phyloP scores from a whole-genome alignment of 2,797 vertebrate species.

The Myripristis murdjan region DNA sequence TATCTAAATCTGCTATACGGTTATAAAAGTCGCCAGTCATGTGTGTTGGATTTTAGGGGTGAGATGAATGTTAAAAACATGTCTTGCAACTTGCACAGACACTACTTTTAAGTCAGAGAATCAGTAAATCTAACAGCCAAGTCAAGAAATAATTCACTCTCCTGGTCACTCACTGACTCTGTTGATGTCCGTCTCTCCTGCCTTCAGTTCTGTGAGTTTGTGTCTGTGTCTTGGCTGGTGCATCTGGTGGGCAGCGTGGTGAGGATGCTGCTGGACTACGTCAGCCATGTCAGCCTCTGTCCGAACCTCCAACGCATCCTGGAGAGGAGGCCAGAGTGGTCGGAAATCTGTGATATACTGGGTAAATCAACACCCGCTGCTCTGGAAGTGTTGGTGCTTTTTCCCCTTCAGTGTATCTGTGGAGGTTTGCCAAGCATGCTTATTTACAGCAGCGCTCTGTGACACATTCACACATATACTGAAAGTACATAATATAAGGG shows the following conservation, averaged over 20 bases:
- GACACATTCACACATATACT: too few relatives aligned
- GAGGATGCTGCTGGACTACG: slow-evolving; percentile 89
- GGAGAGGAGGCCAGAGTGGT: slow-evolving; percentile 88
- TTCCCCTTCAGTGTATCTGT: background rate
- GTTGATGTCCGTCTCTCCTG: background rate
- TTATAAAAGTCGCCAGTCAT: background rate
- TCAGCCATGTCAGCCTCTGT: slow-evolving; percentile 87
- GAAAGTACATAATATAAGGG: too few relatives aligned
- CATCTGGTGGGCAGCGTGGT: slow-evolving; percentile 86
- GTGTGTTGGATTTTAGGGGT: too few relatives aligned
- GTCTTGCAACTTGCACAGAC: too few relatives aligned
- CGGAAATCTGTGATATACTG: slow-evolving; percentile 88
- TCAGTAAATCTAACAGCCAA: background rate
- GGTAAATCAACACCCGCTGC: slow-evolving; percentile 75
- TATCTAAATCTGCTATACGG: background rate
- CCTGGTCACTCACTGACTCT: background rate
- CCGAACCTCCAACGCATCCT: slow-evolving; percentile 83
- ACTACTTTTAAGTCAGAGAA: too few relatives aligned
- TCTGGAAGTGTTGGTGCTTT: background rate
- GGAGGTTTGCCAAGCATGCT: too few relatives aligned
- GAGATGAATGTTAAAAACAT: too few relatives aligned
- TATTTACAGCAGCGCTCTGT: too few relatives aligned
- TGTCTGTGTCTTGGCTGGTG: slow-evolving; percentile 88
- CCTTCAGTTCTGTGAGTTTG: slow-evolving; percentile 90
- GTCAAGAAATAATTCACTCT: background rate